These are phyloP conservation scores for Malthinus seriepunctatus DNA, from an alignment of 2,888 invertebrate genomes.

Conservation along the genomic window DNA sequence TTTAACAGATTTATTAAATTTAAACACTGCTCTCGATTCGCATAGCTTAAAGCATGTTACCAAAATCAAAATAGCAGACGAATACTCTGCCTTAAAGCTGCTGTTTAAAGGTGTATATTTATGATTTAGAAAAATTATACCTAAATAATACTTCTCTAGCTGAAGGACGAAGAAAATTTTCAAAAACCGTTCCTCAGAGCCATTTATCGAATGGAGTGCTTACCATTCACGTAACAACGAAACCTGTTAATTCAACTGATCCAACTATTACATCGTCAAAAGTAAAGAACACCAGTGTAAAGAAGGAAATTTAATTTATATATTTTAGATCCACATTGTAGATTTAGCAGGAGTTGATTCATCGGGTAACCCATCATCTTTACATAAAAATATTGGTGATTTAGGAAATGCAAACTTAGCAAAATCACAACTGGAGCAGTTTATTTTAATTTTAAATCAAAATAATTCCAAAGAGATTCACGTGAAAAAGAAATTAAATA, in stretches of 20 bases:
- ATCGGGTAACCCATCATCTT: constrained; percentile 42
- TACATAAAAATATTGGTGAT: constrained; percentile 46
- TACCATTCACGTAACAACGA: constrained; percentile 48
- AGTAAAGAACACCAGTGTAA: constrained; percentile 33
- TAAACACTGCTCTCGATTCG: constrained; percentile 34
- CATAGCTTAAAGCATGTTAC: constrained; percentile 40
- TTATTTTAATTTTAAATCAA: constrained; percentile 40
- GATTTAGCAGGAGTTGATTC: constrained; percentile 55
- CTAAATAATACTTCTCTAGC: constrained; percentile 35
- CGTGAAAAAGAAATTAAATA: constrained; percentile 44
- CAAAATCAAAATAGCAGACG: constrained; percentile 39
- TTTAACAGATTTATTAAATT: constrained; percentile 48
- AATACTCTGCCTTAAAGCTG: constrained; percentile 44
- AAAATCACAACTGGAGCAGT: constrained; percentile 52
- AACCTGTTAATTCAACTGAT: constrained; percentile 39
- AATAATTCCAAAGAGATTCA: constrained; percentile 35
- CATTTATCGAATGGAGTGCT: constrained; percentile 51
- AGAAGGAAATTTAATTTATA: constrained; percentile 11
- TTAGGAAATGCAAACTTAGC: constrained; percentile 51
- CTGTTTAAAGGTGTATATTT: constrained; percentile 45
- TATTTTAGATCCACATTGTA: constrained; percentile 53
- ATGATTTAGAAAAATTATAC: too few species aligned
- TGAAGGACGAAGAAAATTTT: constrained; percentile 49
- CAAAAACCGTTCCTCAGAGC: constrained; percentile 40
- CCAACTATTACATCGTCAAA: constrained; percentile 39